A percentile compares a stretch with the other conserved stretches of the same genome.
These are phyloP conservation scores for Rhabdornis inornatus DNA, from an alignment of 2,113 vertebrate species.

Conservation along the genomic window DNA sequence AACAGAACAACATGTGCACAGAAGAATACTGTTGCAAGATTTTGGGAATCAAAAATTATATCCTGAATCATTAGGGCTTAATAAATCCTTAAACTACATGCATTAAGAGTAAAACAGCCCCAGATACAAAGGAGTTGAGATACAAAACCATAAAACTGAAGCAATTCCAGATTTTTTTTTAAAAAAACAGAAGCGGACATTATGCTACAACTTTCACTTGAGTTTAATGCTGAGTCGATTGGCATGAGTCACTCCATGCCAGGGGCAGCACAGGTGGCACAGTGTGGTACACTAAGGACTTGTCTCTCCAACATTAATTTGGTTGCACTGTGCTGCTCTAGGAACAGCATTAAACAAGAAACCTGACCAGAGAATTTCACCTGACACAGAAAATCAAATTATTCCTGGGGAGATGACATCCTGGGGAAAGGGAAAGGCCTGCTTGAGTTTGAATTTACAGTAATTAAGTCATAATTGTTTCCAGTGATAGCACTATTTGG, in stretches of 20 bases:
- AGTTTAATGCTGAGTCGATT: background rate
- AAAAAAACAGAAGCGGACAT: background rate
- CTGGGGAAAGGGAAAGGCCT: background rate
- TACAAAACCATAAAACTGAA: background rate
- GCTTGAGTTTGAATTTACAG: background rate
- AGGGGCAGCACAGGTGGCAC: background rate
- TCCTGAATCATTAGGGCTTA: background rate
- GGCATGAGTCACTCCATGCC: background rate
- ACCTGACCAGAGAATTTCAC: background rate
- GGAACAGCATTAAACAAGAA: background rate
- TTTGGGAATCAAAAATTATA: background rate
- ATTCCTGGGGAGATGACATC: background rate
- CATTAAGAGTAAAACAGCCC: background rate
- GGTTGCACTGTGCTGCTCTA: background rate
- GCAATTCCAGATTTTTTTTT: background rate
- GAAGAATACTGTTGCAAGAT: background rate
- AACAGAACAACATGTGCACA: background rate
- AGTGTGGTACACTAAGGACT: background rate
- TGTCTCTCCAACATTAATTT: background rate
- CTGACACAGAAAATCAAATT: background rate
- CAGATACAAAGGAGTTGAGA: background rate
- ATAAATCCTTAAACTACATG: background rate
- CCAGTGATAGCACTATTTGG: background rate
- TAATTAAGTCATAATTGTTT: background rate
- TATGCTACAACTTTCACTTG: background rate